Base-by-base conservation (phyloP, 2,888 invertebrate species). In the Papilio gigon region DNA sequence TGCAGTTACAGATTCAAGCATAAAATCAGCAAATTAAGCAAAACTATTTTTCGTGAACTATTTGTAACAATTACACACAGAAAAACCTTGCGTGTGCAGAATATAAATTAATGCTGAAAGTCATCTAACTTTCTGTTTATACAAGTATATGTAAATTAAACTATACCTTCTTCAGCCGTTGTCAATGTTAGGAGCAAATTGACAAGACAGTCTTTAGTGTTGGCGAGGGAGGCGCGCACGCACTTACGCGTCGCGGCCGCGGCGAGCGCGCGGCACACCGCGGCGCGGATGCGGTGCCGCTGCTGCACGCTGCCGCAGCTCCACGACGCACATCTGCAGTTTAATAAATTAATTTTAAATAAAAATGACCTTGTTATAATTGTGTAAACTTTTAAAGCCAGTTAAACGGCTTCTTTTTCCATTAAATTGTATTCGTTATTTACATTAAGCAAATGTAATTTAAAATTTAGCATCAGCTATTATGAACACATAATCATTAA, bases 131-230 rank as follows among this genome's bases (percentile, higher is more conserved):
- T n/a, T n/a, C n/a, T n/a, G n/a, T n/a, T n/a, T n/a, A n/a, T n/a
- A n/a, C n/a, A n/a, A n/a, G n/a, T n/a, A n/a, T n/a, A n/a, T n/a
- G n/a, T n/a, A n/a, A n/a, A n/a, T 44, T 42, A 11, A 9, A 25
- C 20, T 20, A 20, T 73, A 89, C 89, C 88, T 74, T 84, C 76
- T 59, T 76, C 73, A 17, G 86, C 74, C 1, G 86, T 84, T 25
- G 75, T 80, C 33, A 91, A 72, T 0, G 83, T 84, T 25, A 71
- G 50, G 42, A 90, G 56, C 37, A 91, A 74, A 65, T 82, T 81
- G 65, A 86, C 82, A 11, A 91, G 79, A 65, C 91, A 91, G 71
- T 91, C 91, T 35, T 86, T 85, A 12, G 91, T 87, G 11, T 75
- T 70, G 6, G 90, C 84, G 33, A 91, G 84, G 0, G 87, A 72